phyloP scores from a whole-genome alignment of 1,140 invertebrate genomes.

The Drosophila kepulauana region DNA sequence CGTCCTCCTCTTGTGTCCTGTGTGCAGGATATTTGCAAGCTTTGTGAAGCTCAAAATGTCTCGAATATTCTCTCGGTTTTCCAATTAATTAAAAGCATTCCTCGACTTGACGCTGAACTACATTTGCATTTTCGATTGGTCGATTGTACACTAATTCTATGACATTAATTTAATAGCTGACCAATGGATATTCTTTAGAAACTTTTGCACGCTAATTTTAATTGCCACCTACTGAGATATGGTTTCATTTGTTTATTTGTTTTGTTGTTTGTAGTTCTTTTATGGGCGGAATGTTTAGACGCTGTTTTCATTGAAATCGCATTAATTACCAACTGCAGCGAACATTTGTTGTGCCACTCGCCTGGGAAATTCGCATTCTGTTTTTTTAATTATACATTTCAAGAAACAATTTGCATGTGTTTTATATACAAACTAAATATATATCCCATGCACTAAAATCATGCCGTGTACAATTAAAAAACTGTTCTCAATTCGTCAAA shows the following conservation, averaged over 20 bases:
- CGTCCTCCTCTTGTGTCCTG: background rate
- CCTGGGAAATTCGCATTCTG: constrained; percentile 42
- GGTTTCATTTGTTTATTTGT: background rate
- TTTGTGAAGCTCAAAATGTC: constrained; percentile 59
- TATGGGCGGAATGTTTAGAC: constrained; percentile 24
- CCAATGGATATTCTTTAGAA: constrained; percentile 17
- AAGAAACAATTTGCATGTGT: background rate
- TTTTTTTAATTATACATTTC: constrained; percentile 25
- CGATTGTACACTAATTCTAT: constrained; percentile 43
- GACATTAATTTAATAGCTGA: constrained; percentile 53
- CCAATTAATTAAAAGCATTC: constrained; percentile 73
- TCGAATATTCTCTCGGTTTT: constrained; percentile 68
- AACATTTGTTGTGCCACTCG: constrained; percentile 15
- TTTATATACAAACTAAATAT: background rate
- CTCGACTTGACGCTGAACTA: background rate
- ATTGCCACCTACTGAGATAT: constrained; percentile 31
- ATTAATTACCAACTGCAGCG: constrained; percentile 26
- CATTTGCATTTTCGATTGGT: background rate
- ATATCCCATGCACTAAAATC: background rate
- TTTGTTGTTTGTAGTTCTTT: background rate
- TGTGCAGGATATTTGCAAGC: constrained; percentile 53
- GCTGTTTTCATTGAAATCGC: constrained; percentile 29
- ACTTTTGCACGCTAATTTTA: constrained; percentile 41
- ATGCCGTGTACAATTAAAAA: background rate
- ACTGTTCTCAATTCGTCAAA: background rate